Percentiles rank a stretch among this genome's conserved stretches.
These are phyloP conservation scores for Eretmocerus hayati DNA, from an alignment of 2,888 invertebrate species.

Conservation along the genomic window DNA sequence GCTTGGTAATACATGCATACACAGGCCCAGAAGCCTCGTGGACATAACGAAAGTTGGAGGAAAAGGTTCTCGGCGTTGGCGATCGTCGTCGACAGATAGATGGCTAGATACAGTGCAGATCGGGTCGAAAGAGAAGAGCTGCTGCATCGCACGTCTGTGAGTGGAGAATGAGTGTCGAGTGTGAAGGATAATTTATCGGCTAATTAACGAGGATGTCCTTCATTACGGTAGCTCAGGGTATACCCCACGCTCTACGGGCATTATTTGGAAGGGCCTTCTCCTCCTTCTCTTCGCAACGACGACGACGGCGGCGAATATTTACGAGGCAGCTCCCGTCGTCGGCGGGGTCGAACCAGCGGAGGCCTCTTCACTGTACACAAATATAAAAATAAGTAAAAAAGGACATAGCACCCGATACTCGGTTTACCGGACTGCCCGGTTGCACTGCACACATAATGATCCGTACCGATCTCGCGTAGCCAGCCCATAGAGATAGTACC, in stretches of 20 bases:
- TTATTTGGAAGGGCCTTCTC: background rate
- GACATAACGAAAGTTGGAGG: slow-evolving; percentile 9
- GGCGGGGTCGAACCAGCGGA: no score
- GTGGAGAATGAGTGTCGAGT: slow-evolving; percentile 35
- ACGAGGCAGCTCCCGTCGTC: no score
- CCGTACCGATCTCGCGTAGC: no score
- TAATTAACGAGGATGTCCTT: slow-evolving; percentile 48
- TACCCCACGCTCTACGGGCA: slow-evolving; percentile 44
- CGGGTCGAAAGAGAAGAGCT: slow-evolving; percentile 16
- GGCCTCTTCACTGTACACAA: no score
- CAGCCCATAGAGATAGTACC: no score
- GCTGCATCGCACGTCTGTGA: slow-evolving; percentile 34
- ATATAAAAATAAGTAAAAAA: no score
- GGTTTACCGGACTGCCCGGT: no score
- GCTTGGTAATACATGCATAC: background rate
- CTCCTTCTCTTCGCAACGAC: background rate
- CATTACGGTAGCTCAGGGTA: slow-evolving; percentile 34
- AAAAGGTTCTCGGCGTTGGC: slow-evolving; percentile 7
- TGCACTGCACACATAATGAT: no score
- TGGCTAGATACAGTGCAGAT: slow-evolving; percentile 8
- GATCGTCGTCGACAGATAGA: slow-evolving; percentile 17
- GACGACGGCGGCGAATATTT: no score
- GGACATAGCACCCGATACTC: no score
- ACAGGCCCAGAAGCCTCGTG: background rate
- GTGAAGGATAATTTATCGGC: slow-evolving; percentile 46